A percentile compares a stretch with the other conserved stretches of the same genome.
phyloP scores from a whole-genome alignment of 1,140 invertebrate genomes.

The Chlorops oryzae region DNA sequence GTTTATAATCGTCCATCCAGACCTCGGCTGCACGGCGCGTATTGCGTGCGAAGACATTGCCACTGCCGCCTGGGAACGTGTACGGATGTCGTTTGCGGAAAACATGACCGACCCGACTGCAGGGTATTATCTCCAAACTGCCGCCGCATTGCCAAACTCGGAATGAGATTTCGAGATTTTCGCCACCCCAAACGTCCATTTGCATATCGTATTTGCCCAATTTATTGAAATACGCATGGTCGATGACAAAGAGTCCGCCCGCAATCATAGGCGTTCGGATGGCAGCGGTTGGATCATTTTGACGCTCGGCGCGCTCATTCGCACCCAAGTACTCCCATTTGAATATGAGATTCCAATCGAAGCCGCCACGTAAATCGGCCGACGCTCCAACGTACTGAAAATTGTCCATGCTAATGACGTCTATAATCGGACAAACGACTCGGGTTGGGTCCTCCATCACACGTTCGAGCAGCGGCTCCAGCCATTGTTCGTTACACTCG shows the following conservation, averaged over 20 bases:
- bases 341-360: slow-evolving; percentile 93
- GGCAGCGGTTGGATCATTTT: slow-evolving; percentile 73
- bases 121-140: slow-evolving; percentile 88
- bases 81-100: slow-evolving; percentile 92
- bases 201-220: slow-evolving; percentile 95
- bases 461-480: slow-evolving; percentile 88
- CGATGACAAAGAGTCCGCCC: slow-evolving; percentile 90
- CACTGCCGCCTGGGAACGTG: slow-evolving; percentile 88
- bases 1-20: slow-evolving; percentile 94
- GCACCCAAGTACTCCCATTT: slow-evolving; percentile 94
- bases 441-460: slow-evolving; percentile 82
- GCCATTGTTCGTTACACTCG: slow-evolving; percentile 93
- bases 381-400: slow-evolving; percentile 94
- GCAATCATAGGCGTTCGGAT: slow-evolving; percentile 91
- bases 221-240: slow-evolving; percentile 85
- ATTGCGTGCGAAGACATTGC: slow-evolving; percentile 83
- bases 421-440: slow-evolving; percentile 92
- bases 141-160: slow-evolving; percentile 96
- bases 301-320: slow-evolving; percentile 68
- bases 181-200: slow-evolving; percentile 89
- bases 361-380: slow-evolving; percentile 84
- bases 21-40: slow-evolving; percentile 86
- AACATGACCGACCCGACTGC: slow-evolving; percentile 83
- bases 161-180: slow-evolving; percentile 57
- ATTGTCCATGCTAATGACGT: slow-evolving; percentile 97